Conservation (phyloP, 1,140 invertebrate genomes). For the Vanessa tameamea region DNA sequence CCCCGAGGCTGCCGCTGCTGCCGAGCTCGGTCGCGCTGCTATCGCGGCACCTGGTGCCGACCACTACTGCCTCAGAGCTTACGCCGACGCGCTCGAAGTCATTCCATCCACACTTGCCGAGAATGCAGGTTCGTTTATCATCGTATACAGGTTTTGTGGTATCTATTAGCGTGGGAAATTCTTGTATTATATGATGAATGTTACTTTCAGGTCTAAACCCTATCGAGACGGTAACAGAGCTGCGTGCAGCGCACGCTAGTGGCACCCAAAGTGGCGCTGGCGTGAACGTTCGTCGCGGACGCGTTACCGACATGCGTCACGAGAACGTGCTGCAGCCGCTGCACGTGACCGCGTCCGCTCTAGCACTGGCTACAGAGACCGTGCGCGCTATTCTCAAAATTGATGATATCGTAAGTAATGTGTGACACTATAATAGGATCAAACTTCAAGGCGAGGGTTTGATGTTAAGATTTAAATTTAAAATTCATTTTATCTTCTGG, state of each 20-base stretch:
- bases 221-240: conserved; percentile 97
- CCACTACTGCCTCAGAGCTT: conserved; percentile 96
- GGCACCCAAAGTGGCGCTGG: conserved; percentile 91
- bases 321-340: conserved; percentile 99
- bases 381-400: conserved; percentile 99
- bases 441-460: too few species aligned
- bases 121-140: conserved; percentile 87
- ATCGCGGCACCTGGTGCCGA: conserved; percentile 94
- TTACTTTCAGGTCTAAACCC: conserved; percentile 89
- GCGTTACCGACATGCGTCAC: conserved; percentile 97
- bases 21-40: conserved; percentile 91
- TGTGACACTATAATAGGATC: too few species aligned
- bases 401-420: conserved; percentile 94
- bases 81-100: conserved; percentile 97
- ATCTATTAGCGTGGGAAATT: background rate
- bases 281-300: conserved; percentile 98
- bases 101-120: conserved; percentile 99
- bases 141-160: too few species aligned
- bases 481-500: too few species aligned
- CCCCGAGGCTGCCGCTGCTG: conserved; percentile 96
- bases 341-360: conserved; percentile 95
- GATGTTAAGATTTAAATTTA: too few species aligned
- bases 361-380: conserved; percentile 97
- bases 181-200: background rate
- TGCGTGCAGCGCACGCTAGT: conserved; percentile 95